These are phyloP conservation scores for Coreoperca whiteheadi DNA, from an alignment of 2,113 vertebrate genomes.

Conservation along the genomic window DNA sequence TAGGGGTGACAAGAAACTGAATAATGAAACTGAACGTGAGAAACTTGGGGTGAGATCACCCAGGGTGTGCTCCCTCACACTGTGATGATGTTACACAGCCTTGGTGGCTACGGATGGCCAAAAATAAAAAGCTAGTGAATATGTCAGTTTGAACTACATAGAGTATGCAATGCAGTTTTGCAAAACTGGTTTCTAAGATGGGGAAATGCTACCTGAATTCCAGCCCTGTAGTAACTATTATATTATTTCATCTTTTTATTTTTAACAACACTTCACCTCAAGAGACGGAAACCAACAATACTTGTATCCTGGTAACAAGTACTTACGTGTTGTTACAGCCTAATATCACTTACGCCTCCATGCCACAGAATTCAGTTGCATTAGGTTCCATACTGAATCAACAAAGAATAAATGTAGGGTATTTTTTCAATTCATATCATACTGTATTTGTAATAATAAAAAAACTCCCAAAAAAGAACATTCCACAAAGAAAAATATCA, in stretches of 20 bases:
- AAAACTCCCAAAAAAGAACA: neutral
- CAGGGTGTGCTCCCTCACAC: neutral
- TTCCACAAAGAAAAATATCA: neutral
- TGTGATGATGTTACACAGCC: slow-evolving; percentile 8
- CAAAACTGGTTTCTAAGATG: slow-evolving; percentile 5
- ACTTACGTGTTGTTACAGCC: neutral
- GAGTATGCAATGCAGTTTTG: slow-evolving; percentile 3
- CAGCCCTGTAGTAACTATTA: neutral
- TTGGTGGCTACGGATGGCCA: slow-evolving; percentile 12
- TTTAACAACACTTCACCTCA: slow-evolving; percentile 1
- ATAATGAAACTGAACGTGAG: slow-evolving; percentile 2
- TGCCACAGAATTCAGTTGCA: neutral
- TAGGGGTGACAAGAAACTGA: neutral
- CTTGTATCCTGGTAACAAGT: neutral
- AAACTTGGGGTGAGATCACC: slow-evolving; percentile 15
- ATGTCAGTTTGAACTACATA: slow-evolving; percentile 17
- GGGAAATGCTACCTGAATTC: neutral
- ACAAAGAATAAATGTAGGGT: neutral
- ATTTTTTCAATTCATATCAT: neutral
- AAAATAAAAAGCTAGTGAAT: slow-evolving; percentile 37
- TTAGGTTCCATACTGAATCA: neutral
- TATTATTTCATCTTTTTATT: slow-evolving; percentile 4
- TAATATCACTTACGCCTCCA: neutral
- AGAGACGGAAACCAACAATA: neutral
- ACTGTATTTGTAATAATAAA: neutral